Percentiles rank a stretch among this genome's conserved stretches.
phyloP scores from a whole-genome alignment of 1,140 invertebrate species.

The Anthonomus grandis region DNA sequence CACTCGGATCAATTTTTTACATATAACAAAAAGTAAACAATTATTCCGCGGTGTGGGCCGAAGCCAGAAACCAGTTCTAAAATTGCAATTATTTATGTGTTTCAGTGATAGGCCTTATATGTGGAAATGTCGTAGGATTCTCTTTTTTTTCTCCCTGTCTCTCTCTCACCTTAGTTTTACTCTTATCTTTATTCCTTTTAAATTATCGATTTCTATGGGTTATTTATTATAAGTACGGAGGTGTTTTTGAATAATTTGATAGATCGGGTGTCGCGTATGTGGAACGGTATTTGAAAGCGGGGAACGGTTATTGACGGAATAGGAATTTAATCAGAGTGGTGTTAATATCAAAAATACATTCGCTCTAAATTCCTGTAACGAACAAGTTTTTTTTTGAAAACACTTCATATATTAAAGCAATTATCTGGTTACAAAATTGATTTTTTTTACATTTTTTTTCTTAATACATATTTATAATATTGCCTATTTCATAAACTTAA shows the following conservation, averaged over 20 bases:
- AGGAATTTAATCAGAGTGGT: no score
- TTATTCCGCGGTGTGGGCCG: constrained; percentile 29
- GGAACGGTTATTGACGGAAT: no score
- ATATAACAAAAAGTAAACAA: constrained; percentile 28
- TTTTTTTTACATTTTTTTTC: no score
- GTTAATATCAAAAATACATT: no score
- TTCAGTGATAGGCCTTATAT: constrained; percentile 30
- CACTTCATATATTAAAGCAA: no score
- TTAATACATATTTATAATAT: no score
- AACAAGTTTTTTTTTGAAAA: no score
- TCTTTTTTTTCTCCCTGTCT: constrained; percentile 25
- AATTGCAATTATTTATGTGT: constrained; percentile 31
- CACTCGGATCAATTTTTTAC: constrained; percentile 24
- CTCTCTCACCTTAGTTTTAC: neutral
- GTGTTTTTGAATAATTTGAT: constrained; percentile 23
- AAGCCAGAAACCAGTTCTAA: constrained; percentile 29
- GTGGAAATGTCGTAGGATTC: constrained; percentile 28
- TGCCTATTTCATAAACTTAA: no score
- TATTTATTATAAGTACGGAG: constrained; percentile 25
- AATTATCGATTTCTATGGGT: constrained; percentile 21
- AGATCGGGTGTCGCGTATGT: constrained; percentile 12
- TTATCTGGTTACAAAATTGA: no score
- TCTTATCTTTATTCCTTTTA: neutral
- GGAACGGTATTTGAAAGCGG: constrained; percentile 15
- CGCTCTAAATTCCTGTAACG: no score